Conservation (phyloP, 2,113 vertebrate species). For the Mesitornis unicolor region DNA sequence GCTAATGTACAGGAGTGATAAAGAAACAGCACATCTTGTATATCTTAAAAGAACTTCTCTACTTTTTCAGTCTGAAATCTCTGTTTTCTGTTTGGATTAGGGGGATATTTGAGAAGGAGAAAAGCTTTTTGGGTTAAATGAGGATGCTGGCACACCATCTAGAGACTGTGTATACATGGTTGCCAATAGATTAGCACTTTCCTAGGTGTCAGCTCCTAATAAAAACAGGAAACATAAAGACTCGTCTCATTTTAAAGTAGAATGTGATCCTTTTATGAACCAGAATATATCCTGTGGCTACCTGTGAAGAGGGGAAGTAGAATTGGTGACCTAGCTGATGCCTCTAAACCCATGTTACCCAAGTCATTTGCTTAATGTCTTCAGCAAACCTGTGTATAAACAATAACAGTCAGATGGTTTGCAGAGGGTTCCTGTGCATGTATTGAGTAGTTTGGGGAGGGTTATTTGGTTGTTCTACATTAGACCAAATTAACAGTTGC, state of each 20-base stretch:
- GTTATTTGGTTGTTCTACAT: background rate
- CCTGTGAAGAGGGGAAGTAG: background rate
- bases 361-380: background rate
- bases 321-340: background rate
- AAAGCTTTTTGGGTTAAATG: background rate
- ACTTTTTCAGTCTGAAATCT: background rate
- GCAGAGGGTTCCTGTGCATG: background rate
- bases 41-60: background rate
- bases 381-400: background rate
- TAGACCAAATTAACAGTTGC: background rate
- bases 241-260: background rate
- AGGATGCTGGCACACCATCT: background rate
- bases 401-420: background rate
- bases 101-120: background rate
- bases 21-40: background rate
- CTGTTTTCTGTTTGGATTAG: background rate
- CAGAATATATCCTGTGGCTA: background rate
- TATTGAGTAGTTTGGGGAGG: background rate
- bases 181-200: background rate
- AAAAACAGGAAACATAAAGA: background rate
- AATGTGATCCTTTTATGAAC: background rate
- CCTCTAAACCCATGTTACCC: background rate
- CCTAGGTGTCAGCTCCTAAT: background rate
- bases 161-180: background rate
- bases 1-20: background rate